These are phyloP conservation scores for Stramonita haemastoma DNA, from an alignment of 2,888 invertebrate genomes.

Conservation along the genomic window DNA sequence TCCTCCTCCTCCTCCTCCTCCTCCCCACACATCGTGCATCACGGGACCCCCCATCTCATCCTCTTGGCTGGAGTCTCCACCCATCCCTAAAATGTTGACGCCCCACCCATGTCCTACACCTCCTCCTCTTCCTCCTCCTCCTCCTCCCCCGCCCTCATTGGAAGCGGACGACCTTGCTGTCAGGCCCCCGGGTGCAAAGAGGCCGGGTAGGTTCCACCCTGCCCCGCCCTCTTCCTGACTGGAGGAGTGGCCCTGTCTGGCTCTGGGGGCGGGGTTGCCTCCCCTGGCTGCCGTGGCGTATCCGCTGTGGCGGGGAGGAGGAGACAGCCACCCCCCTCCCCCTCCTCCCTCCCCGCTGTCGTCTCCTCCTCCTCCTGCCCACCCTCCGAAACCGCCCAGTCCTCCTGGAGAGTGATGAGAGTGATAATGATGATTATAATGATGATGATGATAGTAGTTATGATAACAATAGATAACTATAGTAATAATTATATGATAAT, in stretches of 20 bases:
- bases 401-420: not conserved
- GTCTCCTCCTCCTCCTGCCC: not conserved
- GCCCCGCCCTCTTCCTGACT: conserved; percentile 3
- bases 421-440: no score
- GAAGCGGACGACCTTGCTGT: not conserved
- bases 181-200: not conserved
- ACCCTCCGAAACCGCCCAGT: not conserved
- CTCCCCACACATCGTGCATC: not conserved
- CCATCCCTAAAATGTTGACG: not conserved
- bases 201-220: conserved; percentile 14
- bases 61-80: not conserved
- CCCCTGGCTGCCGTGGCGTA: not conserved
- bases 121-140: no score
- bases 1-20: not conserved
- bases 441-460: no score
- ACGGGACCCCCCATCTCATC: not conserved
- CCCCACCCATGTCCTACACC: not conserved
- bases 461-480: not conserved
- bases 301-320: not conserved
- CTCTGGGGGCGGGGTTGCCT: not conserved
- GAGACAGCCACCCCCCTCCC: not conserved
- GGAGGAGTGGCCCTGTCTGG: not conserved
- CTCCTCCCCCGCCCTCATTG: not conserved
- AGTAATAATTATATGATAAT: not conserved
- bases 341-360: not conserved